Evolutionary conservation across 2,888 invertebrate species (phyloP), one percentile per base, ranked within the genome.

Genomic region (Volucella zonaria): DNA sequence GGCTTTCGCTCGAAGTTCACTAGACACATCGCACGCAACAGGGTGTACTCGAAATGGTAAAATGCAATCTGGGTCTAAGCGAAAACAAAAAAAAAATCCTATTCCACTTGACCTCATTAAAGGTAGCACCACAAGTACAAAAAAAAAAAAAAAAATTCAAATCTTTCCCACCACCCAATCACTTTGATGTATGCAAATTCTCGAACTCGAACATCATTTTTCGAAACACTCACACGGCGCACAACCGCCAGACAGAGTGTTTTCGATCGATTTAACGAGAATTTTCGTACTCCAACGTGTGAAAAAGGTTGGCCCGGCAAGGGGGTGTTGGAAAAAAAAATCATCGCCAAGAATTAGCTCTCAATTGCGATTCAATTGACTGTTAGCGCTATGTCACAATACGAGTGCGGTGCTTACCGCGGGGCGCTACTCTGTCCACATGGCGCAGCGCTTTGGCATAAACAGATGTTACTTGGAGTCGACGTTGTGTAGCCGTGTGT

Each of bases 331-430:
- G 15, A 12, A 45, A 70, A 12, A 45, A 70, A 52, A 14, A 56
- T 56, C 18, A 64, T 54, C 31, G 11, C 58, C 47, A 14, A 67
- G 42, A 62, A 73, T 68, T 73, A 64, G 73, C 45, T 49, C 12
- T 79, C 79, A 75, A 79, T 83, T 83, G 64, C 15, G 58, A 18
- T 75, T 83, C 79, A 79, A 83, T 83, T 79, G 79, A 67, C 64
- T 79, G 58, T 61, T 66, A 45, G 54, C 58, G 51, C 56, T 12
- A 23, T 58, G 64, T 64, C 51, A 70, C 59, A 68, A 31, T 70
- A 38, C 23, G 52, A 64, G 18, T 8, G 23, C 42, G 40, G 45
- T 31, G 6, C 31, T 31, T 31, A 31, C 3, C 4, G 31, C 31
- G 0, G 6, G 31, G 31, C 31, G 31, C 31, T 31, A 31, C 31